phyloP scores from a whole-genome alignment of 2,113 vertebrate species.

The Menura novaehollandiae region DNA sequence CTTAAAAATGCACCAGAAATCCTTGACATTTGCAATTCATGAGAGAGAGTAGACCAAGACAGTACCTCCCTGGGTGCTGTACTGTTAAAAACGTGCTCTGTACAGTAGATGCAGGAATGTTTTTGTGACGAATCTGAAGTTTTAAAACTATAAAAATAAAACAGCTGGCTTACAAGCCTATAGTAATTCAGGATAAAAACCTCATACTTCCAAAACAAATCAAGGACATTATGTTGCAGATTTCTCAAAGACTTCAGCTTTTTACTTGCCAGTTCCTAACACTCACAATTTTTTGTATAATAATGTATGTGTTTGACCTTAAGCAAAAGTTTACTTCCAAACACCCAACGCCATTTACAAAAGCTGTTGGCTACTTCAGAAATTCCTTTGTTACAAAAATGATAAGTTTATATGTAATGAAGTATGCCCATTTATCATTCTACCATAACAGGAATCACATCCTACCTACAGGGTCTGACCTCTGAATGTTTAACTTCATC shows the following conservation, averaged over 20 bases:
- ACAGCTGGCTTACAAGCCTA: neutral
- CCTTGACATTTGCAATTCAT: neutral
- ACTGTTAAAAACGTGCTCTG: constrained; percentile 11
- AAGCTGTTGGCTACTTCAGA: neutral
- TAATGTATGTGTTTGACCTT: neutral
- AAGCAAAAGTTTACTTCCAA: constrained; percentile 5
- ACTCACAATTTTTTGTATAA: neutral
- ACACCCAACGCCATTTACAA: neutral
- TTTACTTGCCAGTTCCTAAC: neutral
- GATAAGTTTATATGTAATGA: neutral
- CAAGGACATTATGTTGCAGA: neutral
- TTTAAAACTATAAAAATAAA: constrained; percentile 36
- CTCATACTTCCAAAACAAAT: neutral
- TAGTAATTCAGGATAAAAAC: neutral
- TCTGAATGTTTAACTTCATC: neutral
- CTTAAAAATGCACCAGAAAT: neutral
- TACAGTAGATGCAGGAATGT: constrained; percentile 34
- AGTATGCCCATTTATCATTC: neutral
- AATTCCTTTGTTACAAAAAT: constrained; percentile 23
- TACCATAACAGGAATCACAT: neutral
- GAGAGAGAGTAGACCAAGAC: neutral
- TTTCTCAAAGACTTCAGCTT: neutral
- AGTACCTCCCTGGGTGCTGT: neutral
- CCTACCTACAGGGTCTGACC: neutral
- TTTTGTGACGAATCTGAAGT: neutral